Conservation (phyloP, 1,140 invertebrate genomes). For the Heliconius hermathena region DNA sequence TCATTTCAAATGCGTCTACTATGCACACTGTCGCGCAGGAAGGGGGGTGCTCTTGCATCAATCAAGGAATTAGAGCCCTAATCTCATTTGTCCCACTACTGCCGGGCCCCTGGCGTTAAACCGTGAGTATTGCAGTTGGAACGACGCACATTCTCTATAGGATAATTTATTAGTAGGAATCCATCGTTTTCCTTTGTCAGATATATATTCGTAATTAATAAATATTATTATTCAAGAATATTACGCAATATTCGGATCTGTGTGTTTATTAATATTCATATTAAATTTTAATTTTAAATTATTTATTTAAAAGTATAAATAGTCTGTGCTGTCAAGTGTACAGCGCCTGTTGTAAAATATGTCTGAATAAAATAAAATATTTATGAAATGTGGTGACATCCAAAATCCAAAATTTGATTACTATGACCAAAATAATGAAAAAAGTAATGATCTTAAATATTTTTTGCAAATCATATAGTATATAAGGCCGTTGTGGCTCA, state of each 20-base stretch:
- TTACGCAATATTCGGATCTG: too few relatives aligned
- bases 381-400: neutral
- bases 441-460: neutral
- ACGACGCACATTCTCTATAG: neutral
- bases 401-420: neutral
- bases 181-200: neutral
- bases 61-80: constrained; percentile 71
- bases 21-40: constrained; percentile 54
- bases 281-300: too few relatives aligned
- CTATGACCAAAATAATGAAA: neutral
- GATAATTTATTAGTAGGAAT: neutral
- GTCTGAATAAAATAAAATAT: neutral
- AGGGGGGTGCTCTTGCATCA: constrained; percentile 64
- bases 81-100: constrained; percentile 68
- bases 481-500: too few relatives aligned
- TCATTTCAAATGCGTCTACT: constrained; percentile 45
- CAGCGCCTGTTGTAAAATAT: neutral
- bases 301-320: neutral
- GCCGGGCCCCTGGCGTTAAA: constrained; percentile 47
- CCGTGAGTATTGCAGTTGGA: constrained; percentile 41
- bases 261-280: too few relatives aligned
- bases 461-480: too few relatives aligned
- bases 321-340: neutral
- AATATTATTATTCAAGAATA: neutral
- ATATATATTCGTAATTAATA: too few relatives aligned